Percentiles rank a stretch among this genome's conserved stretches.
Conservation (phyloP, 2,797 vertebrate genomes). For the Propithecus deckenii region DNA sequence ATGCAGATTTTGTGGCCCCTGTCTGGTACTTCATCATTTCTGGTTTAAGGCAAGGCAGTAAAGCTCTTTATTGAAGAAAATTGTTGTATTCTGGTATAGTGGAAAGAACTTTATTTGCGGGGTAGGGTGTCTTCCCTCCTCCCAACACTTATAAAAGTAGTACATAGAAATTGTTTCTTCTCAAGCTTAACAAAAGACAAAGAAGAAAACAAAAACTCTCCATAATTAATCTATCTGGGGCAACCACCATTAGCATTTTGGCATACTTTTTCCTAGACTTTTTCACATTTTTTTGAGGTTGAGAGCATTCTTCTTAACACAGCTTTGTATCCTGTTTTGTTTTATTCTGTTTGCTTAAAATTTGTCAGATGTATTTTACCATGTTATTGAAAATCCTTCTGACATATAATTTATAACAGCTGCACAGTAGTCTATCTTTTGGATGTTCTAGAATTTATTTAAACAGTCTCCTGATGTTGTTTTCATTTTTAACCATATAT, state of each 20-base stretch:
- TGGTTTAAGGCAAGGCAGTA: background rate
- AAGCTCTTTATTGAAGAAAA: constrained; percentile 36
- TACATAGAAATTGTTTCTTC: background rate
- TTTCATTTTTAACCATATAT: constrained; percentile 54
- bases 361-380: constrained; percentile 59
- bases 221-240: constrained; percentile 19
- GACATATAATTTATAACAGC: constrained; percentile 60
- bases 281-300: constrained; percentile 39
- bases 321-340: constrained; percentile 49
- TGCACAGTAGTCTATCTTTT: constrained; percentile 32
- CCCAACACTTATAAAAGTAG: background rate
- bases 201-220: constrained; percentile 33
- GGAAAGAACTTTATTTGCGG: background rate
- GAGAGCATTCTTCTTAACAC: background rate
- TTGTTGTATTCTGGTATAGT: background rate
- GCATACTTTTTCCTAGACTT: background rate
- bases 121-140: background rate
- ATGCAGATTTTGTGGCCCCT: background rate
- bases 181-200: background rate
- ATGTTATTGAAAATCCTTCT: constrained; percentile 56
- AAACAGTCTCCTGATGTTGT: constrained; percentile 24
- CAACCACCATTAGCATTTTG: constrained; percentile 16
- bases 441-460: constrained; percentile 51
- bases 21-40: constrained; percentile 31
- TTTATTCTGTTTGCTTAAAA: constrained; percentile 61